phyloP scores from a whole-genome alignment of 1,140 invertebrate genomes.

The Hylaeus anthracinus region DNA sequence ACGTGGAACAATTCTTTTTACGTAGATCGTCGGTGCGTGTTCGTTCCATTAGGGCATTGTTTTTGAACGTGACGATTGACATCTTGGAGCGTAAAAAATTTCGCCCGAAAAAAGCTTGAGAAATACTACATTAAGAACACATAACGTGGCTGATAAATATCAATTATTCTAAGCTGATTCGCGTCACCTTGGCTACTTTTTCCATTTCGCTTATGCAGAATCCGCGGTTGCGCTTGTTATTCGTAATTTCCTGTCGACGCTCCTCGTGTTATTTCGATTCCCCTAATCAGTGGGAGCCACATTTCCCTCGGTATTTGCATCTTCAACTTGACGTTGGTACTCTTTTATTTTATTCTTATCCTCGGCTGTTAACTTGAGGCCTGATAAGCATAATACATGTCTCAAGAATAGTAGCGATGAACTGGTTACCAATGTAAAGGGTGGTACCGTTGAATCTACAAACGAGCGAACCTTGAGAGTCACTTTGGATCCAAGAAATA shows the following conservation, averaged over 20 bases:
- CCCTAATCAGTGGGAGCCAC: neutral
- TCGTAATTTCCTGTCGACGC: no score
- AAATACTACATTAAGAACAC: no score
- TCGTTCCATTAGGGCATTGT: neutral
- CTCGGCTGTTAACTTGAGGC: conserved; percentile 43
- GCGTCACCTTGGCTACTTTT: neutral
- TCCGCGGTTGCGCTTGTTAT: neutral
- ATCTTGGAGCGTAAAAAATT: no score
- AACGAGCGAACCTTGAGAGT: no score
- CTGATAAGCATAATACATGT: conserved; percentile 31
- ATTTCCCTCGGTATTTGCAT: neutral
- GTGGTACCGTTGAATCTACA: neutral
- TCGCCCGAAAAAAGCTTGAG: no score
- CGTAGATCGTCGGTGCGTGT: neutral
- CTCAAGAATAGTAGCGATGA: neutral
- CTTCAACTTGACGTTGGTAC: neutral
- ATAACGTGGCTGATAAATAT: neutral
- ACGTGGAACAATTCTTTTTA: neutral
- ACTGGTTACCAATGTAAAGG: neutral
- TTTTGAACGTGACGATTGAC: no score
- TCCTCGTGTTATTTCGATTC: neutral
- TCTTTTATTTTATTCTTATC: conserved; percentile 49
- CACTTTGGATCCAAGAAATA: no score
- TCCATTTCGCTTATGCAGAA: neutral
- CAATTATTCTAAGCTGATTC: neutral